Conservation (phyloP, 2,797 vertebrate species). For the Scarus forsteni region DNA sequence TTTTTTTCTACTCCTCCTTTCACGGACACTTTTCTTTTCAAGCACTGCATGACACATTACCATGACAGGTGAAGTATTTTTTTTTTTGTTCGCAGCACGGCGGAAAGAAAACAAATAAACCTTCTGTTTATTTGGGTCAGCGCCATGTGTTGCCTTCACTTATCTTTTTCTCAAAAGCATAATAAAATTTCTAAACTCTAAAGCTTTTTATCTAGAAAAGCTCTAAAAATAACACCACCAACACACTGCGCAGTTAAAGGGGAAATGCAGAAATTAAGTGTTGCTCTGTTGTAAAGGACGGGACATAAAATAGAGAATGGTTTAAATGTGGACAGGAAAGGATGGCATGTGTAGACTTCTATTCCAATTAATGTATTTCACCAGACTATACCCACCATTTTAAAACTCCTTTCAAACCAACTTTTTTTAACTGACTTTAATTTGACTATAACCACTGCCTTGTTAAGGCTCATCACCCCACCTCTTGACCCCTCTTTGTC, state of each 20-base stretch:
- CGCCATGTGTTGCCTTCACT: neutral
- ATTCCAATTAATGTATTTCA: neutral
- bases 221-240: neutral
- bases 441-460: too few relatives aligned
- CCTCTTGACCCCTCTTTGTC: too few relatives aligned
- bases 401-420: neutral
- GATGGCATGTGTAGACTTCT: neutral
- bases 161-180: conserved; percentile 15
- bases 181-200: neutral
- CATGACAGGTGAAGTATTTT: conserved; percentile 38
- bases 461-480: too few relatives aligned
- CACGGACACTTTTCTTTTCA: conserved; percentile 15
- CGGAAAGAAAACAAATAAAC: conserved; percentile 9
- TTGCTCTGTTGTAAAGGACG: neutral
- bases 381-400: neutral
- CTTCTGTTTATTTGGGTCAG: conserved; percentile 48
- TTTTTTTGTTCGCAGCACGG: conserved; percentile 20
- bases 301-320: neutral
- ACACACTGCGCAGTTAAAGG: neutral
- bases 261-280: neutral
- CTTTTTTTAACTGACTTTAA: too few relatives aligned
- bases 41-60: conserved; percentile 19
- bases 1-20: conserved; percentile 19
- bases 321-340: neutral
- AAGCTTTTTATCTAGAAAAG: neutral